These are phyloP conservation scores for Sphaeramia orbicularis DNA, from an alignment of 2,797 vertebrate genomes.

Conservation along the genomic window DNA sequence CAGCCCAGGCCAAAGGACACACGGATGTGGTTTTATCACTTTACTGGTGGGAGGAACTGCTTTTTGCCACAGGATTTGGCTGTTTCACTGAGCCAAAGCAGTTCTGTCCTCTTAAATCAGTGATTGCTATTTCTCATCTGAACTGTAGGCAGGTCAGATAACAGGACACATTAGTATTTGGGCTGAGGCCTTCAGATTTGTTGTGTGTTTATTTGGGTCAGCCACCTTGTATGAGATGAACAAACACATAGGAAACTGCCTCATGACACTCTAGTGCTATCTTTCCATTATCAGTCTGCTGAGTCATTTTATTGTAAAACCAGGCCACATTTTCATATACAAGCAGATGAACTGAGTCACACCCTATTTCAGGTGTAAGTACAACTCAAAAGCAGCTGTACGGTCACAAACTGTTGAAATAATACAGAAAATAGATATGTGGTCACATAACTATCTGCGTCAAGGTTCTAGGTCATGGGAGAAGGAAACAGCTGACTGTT, in stretches of 20 bases:
- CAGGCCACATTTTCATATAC: slow-evolving; percentile 1
- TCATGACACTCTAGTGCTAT: slow-evolving; percentile 45
- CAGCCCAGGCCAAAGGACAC: slow-evolving; percentile 39
- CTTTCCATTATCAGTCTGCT: slow-evolving; percentile 1
- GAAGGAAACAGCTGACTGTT: slow-evolving; percentile 37
- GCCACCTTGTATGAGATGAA: slow-evolving; percentile 19
- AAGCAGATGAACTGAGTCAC: background rate
- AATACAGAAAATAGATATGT: slow-evolving; percentile 4
- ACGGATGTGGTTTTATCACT: slow-evolving; percentile 45
- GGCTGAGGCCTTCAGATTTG: slow-evolving; percentile 12
- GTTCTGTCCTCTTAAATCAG: slow-evolving; percentile 9
- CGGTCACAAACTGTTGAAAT: background rate
- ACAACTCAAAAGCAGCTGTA: background rate
- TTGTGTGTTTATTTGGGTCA: slow-evolving; percentile 28
- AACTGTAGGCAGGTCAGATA: slow-evolving; percentile 1
- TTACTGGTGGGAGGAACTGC: slow-evolving; percentile 12
- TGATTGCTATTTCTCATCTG: background rate
- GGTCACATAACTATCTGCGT: background rate
- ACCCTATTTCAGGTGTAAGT: background rate
- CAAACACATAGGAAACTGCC: slow-evolving; percentile 19
- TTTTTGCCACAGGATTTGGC: slow-evolving; percentile 4
- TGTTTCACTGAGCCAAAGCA: slow-evolving; percentile 12
- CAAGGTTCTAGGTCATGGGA: slow-evolving; percentile 12
- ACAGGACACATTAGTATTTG: slow-evolving; percentile 18
- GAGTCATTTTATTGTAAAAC: background rate